Percentiles rank a stretch among this genome's conserved stretches.
These are phyloP conservation scores for Vanessa tameamea DNA, from an alignment of 1,140 invertebrate genomes.

Conservation along the genomic window DNA sequence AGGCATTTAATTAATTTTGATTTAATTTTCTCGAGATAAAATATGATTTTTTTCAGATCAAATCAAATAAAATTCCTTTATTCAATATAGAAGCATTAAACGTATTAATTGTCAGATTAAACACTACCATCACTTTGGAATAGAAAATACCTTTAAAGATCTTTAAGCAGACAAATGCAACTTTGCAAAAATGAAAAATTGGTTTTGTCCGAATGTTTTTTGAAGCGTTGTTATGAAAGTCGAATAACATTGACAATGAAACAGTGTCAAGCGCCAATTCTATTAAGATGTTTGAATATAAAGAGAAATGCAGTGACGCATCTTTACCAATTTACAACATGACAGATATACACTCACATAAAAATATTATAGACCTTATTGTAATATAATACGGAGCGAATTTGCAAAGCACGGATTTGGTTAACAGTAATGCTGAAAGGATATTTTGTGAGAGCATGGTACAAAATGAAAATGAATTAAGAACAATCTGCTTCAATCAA, in stretches of 20 bases:
- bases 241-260: slow-evolving; percentile 34
- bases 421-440: slow-evolving; percentile 12
- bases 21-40: too few relatives aligned
- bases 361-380: slow-evolving; percentile 7
- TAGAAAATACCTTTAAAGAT: too few relatives aligned
- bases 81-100: too few relatives aligned
- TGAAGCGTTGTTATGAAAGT: slow-evolving; percentile 27
- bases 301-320: slow-evolving; percentile 39
- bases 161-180: too few relatives aligned
- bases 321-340: slow-evolving; percentile 9
- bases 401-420: not conserved
- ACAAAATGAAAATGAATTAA: slow-evolving; percentile 50
- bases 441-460: slow-evolving; percentile 41
- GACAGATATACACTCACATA: not conserved
- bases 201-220: not conserved
- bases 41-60: too few relatives aligned
- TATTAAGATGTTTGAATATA: slow-evolving; percentile 33
- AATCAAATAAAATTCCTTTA: too few relatives aligned
- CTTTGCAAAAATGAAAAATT: too few relatives aligned
- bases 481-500: slow-evolving; percentile 58
- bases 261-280: slow-evolving; percentile 30
- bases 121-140: too few relatives aligned
- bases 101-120: too few relatives aligned
- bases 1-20: too few relatives aligned
- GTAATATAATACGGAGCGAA: slow-evolving; percentile 15